phyloP scores from a whole-genome alignment of 1,140 invertebrate species.

The Bombus huntii region DNA sequence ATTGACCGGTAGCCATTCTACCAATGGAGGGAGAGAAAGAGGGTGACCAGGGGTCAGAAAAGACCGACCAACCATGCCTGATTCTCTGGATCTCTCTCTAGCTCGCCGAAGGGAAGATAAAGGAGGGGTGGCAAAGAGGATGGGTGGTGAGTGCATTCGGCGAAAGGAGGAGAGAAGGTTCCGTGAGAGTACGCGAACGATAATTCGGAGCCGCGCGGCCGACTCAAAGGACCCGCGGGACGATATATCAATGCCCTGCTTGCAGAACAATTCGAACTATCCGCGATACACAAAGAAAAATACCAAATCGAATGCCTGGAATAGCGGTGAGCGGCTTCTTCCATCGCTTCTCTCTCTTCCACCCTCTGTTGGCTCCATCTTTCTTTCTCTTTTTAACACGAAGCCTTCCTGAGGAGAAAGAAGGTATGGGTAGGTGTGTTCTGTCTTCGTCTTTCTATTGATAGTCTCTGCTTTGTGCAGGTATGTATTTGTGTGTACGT shows the following conservation, averaged over 20 bases:
- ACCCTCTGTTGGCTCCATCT: constrained; percentile 16
- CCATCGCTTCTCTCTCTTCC: constrained; percentile 38
- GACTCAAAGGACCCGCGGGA: constrained; percentile 82
- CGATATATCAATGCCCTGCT: constrained; percentile 83
- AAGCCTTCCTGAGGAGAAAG: not conserved
- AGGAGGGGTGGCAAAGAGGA: not conserved
- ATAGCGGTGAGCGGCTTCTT: constrained; percentile 73
- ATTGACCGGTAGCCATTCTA: constrained; percentile 65
- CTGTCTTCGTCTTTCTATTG: not conserved
- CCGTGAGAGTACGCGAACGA: constrained; percentile 78
- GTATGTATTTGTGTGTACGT: not conserved
- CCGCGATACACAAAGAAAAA: constrained; percentile 83
- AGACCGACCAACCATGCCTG: not conserved
- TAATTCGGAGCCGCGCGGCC: constrained; percentile 79
- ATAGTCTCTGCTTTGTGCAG: constrained; percentile 26
- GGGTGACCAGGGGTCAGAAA: constrained; percentile 16
- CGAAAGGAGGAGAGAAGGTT: constrained; percentile 57
- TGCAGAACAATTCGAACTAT: constrained; percentile 83
- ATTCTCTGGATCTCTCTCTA: not conserved
- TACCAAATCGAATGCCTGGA: constrained; percentile 83
- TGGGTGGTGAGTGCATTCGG: constrained; percentile 22
- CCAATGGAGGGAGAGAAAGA: not conserved
- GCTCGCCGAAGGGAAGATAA: not conserved
- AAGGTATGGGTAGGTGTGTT: not conserved
- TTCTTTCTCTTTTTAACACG: not conserved